These are phyloP conservation scores for Sinocyclocheilus maitianheensis DNA, from an alignment of 2,113 vertebrate species.

Conservation along the genomic window DNA sequence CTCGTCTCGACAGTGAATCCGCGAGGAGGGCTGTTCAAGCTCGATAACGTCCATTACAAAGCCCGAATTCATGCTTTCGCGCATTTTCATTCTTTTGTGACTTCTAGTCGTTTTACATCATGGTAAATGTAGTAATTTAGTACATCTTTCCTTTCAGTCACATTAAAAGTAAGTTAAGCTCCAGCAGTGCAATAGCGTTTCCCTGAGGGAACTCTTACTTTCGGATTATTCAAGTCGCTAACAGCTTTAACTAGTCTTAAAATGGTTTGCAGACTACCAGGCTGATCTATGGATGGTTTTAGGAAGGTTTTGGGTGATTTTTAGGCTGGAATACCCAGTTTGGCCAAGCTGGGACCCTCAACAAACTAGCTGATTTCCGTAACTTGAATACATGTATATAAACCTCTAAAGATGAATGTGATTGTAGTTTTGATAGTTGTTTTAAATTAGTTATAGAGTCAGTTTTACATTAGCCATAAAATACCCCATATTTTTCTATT, in stretches of 20 bases:
- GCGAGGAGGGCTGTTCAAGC: slow-evolving; percentile 61
- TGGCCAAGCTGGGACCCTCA: no score
- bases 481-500: neutral
- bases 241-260: no score
- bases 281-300: neutral
- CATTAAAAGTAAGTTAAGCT: neutral
- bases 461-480: neutral
- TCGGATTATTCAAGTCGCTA: no score
- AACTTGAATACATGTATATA: no score
- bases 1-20: slow-evolving; percentile 62
- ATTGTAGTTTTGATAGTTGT: neutral
- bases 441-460: neutral
- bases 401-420: no score
- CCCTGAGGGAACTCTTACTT: neutral
- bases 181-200: neutral
- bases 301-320: neutral
- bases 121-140: neutral
- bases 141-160: neutral
- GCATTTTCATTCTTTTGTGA: neutral
- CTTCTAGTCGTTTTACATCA: neutral
- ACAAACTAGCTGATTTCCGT: no score
- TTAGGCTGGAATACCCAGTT: neutral
- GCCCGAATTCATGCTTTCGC: no score
- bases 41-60: slow-evolving; percentile 54
- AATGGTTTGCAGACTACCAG: neutral